Base-by-base conservation (phyloP, 35 echinoderm and acorn worm species). In the Heliocidaris tuberculata region DNA sequence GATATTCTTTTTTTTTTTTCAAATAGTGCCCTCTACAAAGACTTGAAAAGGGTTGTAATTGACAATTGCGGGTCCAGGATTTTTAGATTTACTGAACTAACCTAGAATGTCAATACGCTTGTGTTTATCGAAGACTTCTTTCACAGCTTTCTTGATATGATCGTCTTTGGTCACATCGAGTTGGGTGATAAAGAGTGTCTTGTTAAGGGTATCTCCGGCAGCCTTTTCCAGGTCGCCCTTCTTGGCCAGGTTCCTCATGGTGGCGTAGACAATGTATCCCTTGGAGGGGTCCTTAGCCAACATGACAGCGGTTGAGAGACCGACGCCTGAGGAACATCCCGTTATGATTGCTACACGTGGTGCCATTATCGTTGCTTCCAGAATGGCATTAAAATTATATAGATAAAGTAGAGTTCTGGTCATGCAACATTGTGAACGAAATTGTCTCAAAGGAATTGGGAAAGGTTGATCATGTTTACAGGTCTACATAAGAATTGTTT, bases 141-240 rank as follows among this genome's bases (percentile, higher is more conserved):
- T 87, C 15, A 95, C 52, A 12, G 60, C 47, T 27, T 29, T 17
- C 52, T 49, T 93, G 12, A 95, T 78, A 15, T 88, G 42, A 30
- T 95, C 95, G 27, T 93, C 50, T 48, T 85, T 95, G 59, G 87
- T 95, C 30, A 95, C 95, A 56, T 95, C 95, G 0, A 95, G 95
- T 54, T 4, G 47, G 47, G 21, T 52, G 42, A 95, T 61, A 88
- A 95, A 95, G 30, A 95, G 89, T 4, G 88, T 95, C 27, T 95
- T 92, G 50, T 95, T 92, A 9, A 95, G 88, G 24, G 95, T 71
- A 52, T 31, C 59, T 10, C 95, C 95, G 2, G 88, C 95, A 21
- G 95, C 95, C 32, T 92, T 92, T 35, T 95, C 95, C 59, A 95
- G 24, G n/a, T 21, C n/a, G 9, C 49, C 95, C 59, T 95, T 95